phyloP scores from a whole-genome alignment of 2,797 vertebrate genomes.

The Emydoidea blandingii region DNA sequence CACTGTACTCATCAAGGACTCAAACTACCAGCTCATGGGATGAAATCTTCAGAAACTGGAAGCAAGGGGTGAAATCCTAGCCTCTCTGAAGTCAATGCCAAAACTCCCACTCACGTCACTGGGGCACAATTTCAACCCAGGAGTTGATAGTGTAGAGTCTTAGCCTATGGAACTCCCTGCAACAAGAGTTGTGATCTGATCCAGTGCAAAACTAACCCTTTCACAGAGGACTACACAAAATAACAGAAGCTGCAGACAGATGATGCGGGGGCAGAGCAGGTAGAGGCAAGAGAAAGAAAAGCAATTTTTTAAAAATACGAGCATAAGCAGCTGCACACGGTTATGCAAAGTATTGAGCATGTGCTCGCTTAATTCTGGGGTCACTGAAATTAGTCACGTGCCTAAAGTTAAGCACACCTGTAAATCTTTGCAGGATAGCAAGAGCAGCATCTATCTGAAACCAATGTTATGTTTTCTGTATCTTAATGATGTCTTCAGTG shows the following conservation, averaged over 20 bases:
- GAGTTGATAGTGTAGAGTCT: not conserved
- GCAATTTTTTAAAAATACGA: not conserved
- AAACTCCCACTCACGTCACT: not conserved
- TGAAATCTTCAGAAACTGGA: not conserved
- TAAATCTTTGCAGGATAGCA: not conserved
- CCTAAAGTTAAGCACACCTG: not conserved
- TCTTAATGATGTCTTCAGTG: not conserved
- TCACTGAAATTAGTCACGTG: not conserved
- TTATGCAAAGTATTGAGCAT: not conserved
- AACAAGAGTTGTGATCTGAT: not conserved
- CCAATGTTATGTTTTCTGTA: not conserved
- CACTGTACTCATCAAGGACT: not conserved
- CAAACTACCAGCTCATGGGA: not conserved
- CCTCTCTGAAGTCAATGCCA: not conserved
- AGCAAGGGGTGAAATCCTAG: not conserved
- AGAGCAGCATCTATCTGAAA: not conserved
- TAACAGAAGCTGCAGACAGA: not conserved
- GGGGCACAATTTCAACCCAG: not conserved
- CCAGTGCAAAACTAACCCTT: not conserved
- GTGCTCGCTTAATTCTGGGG: not conserved
- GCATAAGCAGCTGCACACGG: not conserved
- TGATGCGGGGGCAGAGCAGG: not conserved
- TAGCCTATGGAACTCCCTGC: not conserved
- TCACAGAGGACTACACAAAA: not conserved
- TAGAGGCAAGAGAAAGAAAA: not conserved